Percentiles rank a stretch among this genome's conserved stretches.
Evolutionary conservation across 2,113 vertebrate genomes (phyloP).

Genomic region (Eonycteris spelaea): DNA sequence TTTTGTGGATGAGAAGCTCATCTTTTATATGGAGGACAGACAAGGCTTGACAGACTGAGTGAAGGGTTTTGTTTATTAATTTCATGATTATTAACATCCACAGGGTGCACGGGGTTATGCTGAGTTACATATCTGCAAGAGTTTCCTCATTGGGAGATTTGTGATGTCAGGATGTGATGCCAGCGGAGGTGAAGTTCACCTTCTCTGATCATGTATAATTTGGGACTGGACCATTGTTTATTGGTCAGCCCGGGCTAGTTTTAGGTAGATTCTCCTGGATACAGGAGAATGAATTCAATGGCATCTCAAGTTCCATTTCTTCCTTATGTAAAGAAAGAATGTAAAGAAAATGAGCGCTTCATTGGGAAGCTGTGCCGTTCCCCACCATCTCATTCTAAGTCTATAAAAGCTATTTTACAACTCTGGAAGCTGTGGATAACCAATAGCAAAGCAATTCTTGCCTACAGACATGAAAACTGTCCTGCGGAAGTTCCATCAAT

Average conservation of each 20-base stretch:
- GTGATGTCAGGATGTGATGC: neutral
- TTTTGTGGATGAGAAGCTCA: constrained; percentile 3
- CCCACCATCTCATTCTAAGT: neutral
- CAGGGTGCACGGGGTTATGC: neutral
- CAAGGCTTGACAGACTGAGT: neutral
- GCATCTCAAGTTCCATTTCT: neutral
- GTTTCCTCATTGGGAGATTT: constrained; percentile 16
- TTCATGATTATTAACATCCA: constrained; percentile 31
- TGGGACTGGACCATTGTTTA: neutral
- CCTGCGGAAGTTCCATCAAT: neutral
- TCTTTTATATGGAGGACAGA: neutral
- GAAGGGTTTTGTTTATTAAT: neutral
- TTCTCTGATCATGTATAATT: neutral
- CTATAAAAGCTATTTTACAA: neutral
- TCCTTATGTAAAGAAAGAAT: neutral
- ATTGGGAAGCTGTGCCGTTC: neutral
- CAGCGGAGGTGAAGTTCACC: neutral
- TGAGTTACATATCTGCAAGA: constrained; percentile 10
- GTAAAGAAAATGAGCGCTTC: neutral
- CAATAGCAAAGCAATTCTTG: neutral
- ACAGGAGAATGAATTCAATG: neutral
- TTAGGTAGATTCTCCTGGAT: neutral
- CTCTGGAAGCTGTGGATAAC: neutral
- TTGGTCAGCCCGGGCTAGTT: neutral
- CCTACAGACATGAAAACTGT: neutral